Conservation (phyloP, 1,140 invertebrate genomes). For the Trissolcus basalis region DNA sequence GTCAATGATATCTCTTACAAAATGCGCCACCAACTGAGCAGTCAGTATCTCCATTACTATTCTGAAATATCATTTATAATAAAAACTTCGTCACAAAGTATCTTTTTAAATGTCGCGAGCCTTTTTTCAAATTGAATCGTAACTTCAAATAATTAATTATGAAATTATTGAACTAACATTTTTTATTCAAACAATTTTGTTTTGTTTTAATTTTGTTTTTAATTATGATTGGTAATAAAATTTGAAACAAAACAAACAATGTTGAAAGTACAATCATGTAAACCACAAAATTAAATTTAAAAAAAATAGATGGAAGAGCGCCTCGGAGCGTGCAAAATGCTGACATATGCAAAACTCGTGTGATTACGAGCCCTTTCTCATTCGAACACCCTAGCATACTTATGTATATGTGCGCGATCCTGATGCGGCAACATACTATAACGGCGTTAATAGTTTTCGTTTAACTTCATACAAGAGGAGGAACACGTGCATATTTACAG, state of each 20-base stretch:
- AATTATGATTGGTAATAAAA: no score
- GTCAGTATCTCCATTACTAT: slow-evolving; percentile 9
- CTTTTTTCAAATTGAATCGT: not conserved
- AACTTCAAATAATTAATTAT: not conserved
- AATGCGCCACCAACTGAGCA: slow-evolving; percentile 55
- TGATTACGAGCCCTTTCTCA: slow-evolving; percentile 43
- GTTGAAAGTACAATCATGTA: slow-evolving; percentile 13
- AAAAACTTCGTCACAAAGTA: no score
- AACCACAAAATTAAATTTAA: slow-evolving; percentile 39
- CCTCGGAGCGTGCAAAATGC: slow-evolving; percentile 56
- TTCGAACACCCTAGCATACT: slow-evolving; percentile 49
- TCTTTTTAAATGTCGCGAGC: no score
- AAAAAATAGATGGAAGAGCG: slow-evolving; percentile 10
- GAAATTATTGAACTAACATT: no score
- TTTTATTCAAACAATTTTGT: no score
- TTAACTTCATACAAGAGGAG: slow-evolving; percentile 65
- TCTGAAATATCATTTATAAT: not conserved
- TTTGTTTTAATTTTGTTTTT: no score
- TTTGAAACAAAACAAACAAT: not conserved
- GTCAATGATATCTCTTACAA: slow-evolving; percentile 24
- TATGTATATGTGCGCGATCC: slow-evolving; percentile 56
- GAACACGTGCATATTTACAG: slow-evolving; percentile 72
- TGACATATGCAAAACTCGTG: slow-evolving; percentile 65
- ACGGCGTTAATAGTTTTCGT: slow-evolving; percentile 73
- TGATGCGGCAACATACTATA: slow-evolving; percentile 53